phyloP scores from a whole-genome alignment of 2,888 invertebrate genomes.

The Dicycla oo region DNA sequence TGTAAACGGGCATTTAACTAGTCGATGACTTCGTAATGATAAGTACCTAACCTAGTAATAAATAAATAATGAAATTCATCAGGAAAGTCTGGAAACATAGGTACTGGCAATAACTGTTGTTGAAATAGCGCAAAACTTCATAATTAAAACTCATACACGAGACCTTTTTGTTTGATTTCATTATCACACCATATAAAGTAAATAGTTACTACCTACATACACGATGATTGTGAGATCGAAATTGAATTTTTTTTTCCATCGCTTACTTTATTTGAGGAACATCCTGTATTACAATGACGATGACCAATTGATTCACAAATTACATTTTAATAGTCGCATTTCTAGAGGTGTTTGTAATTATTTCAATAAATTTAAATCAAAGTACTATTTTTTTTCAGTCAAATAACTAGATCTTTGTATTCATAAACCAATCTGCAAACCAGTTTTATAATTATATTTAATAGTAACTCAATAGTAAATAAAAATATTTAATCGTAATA shows the following conservation, averaged over 20 bases:
- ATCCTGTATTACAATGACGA: neutral
- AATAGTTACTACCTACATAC: neutral
- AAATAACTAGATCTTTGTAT: no score
- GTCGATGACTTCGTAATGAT: slow-evolving; percentile 8
- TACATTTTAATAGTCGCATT: slow-evolving; percentile 18
- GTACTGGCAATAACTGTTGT: neutral
- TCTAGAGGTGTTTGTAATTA: no score
- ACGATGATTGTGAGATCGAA: neutral
- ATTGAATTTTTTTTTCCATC: neutral
- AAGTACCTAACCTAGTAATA: no score
- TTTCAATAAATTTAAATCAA: no score
- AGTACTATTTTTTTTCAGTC: no score
- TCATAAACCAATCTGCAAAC: no score
- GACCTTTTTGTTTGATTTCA: neutral
- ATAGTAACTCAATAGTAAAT: no score
- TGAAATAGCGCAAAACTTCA: neutral
- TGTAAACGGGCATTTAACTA: slow-evolving; percentile 26
- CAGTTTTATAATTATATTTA: no score
- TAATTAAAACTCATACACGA: neutral
- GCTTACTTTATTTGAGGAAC: neutral
- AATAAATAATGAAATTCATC: neutral
- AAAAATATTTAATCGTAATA: no score
- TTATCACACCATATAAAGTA: neutral
- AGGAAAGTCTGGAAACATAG: neutral
- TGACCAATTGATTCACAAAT: neutral